Conservation (phyloP, 2,113 vertebrate genomes). For the Cranoglanis bouderius region DNA sequence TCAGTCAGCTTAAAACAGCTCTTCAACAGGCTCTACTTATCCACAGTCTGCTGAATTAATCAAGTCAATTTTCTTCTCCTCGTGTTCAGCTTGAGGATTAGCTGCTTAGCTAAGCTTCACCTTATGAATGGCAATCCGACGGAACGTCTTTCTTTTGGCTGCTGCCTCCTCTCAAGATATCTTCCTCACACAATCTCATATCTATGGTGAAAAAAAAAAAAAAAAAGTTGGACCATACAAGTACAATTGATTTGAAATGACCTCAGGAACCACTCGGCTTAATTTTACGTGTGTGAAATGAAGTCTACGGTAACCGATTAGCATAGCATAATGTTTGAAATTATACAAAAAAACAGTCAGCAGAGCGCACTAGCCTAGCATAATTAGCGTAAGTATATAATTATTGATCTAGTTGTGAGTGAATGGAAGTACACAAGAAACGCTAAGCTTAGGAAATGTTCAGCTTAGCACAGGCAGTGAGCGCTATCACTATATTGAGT, state of each 20-base stretch:
- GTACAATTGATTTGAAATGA: not conserved
- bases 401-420: not conserved
- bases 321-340: not conserved
- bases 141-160: not conserved
- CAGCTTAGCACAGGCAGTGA: not conserved
- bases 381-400: not conserved
- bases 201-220: not conserved
- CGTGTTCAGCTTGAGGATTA: constrained; percentile 23
- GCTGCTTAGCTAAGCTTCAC: constrained; percentile 31
- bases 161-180: not conserved
- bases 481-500: not conserved
- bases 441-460: not conserved
- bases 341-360: not conserved
- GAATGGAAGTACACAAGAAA: not conserved
- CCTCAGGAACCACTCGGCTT: not conserved
- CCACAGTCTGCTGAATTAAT: constrained; percentile 36
- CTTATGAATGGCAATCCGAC: not conserved
- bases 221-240: not conserved
- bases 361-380: not conserved
- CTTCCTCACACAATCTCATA: not conserved
- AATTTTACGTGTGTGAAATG: not conserved
- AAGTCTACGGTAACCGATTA: not conserved
- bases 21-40: constrained; percentile 28
- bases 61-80: constrained; percentile 17
- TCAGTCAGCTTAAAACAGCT: constrained; percentile 25